Evolutionary conservation across 2,888 invertebrate genomes (phyloP).

Genomic region (Epirrita christyi): DNA sequence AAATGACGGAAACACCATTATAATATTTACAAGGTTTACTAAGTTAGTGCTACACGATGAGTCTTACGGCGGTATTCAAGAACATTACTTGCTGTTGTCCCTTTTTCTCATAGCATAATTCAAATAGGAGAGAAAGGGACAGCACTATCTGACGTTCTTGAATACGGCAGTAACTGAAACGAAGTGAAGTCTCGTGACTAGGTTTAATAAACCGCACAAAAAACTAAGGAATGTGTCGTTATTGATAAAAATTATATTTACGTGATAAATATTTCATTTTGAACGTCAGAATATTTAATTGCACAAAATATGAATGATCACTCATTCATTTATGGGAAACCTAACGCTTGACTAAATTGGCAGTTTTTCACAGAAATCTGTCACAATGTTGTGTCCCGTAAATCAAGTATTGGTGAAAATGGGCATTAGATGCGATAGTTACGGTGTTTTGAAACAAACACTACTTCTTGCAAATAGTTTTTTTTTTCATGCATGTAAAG

Average conservation of each 20-base stretch:
- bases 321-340: no score
- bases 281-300: not conserved
- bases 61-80: conserved; percentile 28
- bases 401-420: no score
- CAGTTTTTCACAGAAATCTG: no score
- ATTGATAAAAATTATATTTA: conserved; percentile 36
- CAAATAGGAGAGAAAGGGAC: not conserved
- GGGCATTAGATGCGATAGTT: no score
- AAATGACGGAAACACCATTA: conserved; percentile 54
- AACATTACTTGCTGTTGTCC: conserved; percentile 2
- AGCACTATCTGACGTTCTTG: conserved; percentile 1
- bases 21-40: conserved; percentile 53
- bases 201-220: conserved; percentile 47
- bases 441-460: no score
- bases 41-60: conserved; percentile 56
- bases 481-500: not conserved
- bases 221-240: conserved; percentile 50
- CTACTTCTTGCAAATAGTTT: no score
- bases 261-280: conserved; percentile 34
- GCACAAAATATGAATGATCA: no score
- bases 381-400: no score
- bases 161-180: conserved; percentile 37
- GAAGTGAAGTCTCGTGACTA: conserved; percentile 69
- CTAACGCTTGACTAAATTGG: no score
- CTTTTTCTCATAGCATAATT: not conserved